Evolutionary conservation across 1,140 invertebrate species (phyloP).

Genomic region (Ceratitis capitata): DNA sequence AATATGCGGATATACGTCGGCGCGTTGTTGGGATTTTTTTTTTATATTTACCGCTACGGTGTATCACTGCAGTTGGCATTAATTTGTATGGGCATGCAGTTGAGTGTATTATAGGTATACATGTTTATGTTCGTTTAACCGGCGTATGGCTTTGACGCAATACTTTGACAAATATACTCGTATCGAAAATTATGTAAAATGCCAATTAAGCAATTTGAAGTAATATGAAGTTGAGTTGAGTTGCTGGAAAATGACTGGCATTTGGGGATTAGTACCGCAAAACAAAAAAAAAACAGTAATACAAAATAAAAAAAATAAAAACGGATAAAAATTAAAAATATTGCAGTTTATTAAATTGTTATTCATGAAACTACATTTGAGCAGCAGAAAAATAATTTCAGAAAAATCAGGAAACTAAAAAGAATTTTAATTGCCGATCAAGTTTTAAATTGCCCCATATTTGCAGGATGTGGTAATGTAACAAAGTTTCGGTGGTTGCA

Average conservation of each 20-base stretch:
- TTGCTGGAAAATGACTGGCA: neutral
- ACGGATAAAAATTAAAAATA: neutral
- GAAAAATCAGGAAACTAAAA: neutral
- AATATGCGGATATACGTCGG: neutral
- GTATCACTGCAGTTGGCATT: neutral
- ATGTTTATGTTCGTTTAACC: neutral
- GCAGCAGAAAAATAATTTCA: neutral
- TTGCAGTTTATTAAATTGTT: neutral
- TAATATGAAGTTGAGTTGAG: neutral
- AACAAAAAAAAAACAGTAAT: neutral
- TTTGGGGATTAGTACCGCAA: neutral
- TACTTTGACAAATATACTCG: slow-evolving; percentile 35
- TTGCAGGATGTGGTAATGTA: no score
- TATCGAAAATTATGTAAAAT: slow-evolving; percentile 35
- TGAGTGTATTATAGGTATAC: no score
- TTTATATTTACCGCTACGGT: no score
- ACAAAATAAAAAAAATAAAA: neutral
- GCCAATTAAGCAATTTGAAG: slow-evolving; percentile 34
- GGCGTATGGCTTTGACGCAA: slow-evolving; percentile 30
- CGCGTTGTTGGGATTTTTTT: neutral
- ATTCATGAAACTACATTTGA: neutral
- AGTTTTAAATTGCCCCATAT: neutral
- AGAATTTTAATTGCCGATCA: neutral
- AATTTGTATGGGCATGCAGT: neutral
- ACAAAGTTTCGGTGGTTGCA: no score